Evolutionary conservation across 2,888 invertebrate genomes (phyloP), one percentile per base, ranked within the genome.

Genomic region (Pediacus dermestoides): DNA sequence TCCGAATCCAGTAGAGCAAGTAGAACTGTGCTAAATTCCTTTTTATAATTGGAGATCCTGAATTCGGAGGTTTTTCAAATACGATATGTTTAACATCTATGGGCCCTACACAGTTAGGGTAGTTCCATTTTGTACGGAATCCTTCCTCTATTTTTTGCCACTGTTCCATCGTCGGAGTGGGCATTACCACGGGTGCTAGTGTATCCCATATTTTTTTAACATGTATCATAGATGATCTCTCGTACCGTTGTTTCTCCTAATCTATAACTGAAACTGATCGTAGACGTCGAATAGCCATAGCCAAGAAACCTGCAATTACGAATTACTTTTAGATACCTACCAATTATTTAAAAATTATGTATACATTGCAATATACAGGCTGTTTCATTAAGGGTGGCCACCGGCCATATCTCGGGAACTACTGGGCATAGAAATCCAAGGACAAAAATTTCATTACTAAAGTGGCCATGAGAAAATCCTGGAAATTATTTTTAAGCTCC

Each of bases 31-130:
- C 36, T 43, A 39, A 48, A 45, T 8, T 30, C 8, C 31, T 41
- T 40, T 43, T 48, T 48, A 33, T 46, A 48, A 37, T 42, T 45
- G 30, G 34, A 7, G 46, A 46, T 23, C 43, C 46, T 16, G 39
- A 36, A 10, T 44, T 45, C 14, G 48, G 42, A 13, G 50, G 50
- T 10, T 37, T 38, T 34, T 48, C 33, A 38, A 46, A 22, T 26
- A 44, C 41, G 1, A 46, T 23, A 37, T 49, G 46, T 25, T 46
- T 48, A 2, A 43, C 49, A 32, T 46, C 39, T 2, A 42, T 16
- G 16, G 38, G 39, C 27, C 45, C 39, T 12, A 42, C n/a, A 34
- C 39, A 42, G 37, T 37, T 48, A 6, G 39, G 45, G 34, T 35
- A 45, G 26, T 47, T 44, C 44, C 42, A 47, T 28, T 41, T 44